phyloP scores from a whole-genome alignment of 2,888 invertebrate species.

The Leptopilina myrica region DNA sequence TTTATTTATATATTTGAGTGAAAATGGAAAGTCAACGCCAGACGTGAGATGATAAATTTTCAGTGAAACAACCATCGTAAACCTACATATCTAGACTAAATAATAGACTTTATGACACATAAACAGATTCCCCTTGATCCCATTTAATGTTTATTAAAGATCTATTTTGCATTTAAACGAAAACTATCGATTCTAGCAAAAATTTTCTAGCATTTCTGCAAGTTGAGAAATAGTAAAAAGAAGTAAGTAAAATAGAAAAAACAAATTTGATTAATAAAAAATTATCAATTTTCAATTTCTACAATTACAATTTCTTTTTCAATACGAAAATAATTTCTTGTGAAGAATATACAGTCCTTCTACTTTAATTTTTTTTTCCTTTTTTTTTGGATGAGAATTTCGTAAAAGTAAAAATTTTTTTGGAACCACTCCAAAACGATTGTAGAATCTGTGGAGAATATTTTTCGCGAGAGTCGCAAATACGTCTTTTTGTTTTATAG shows the following conservation, averaged over 20 bases:
- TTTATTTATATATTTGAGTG: background rate
- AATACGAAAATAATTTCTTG: background rate
- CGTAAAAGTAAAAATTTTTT: background rate
- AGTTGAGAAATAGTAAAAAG: no score
- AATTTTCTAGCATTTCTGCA: no score
- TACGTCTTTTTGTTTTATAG: constrained; percentile 3
- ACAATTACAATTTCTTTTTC: background rate
- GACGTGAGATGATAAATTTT: constrained; percentile 3
- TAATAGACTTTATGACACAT: constrained; percentile 8
- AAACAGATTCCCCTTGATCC: constrained; percentile 17
- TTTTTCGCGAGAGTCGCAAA: constrained; percentile 10
- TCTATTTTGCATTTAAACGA: constrained; percentile 4
- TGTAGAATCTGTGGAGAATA: background rate
- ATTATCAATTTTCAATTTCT: no score
- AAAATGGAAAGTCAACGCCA: constrained; percentile 9
- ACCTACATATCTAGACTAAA: constrained; percentile 26
- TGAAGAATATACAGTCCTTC: no score
- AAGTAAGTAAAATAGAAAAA: no score
- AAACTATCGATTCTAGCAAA: background rate
- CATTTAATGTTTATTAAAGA: constrained; percentile 17
- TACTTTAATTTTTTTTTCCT: no score
- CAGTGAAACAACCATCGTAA: constrained; percentile 13
- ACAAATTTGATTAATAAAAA: no score
- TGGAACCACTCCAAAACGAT: constrained; percentile 21
- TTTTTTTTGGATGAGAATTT: constrained; percentile 8